phyloP scores from a whole-genome alignment of 2,113 vertebrate species.

The Burhinus oedicnemus region DNA sequence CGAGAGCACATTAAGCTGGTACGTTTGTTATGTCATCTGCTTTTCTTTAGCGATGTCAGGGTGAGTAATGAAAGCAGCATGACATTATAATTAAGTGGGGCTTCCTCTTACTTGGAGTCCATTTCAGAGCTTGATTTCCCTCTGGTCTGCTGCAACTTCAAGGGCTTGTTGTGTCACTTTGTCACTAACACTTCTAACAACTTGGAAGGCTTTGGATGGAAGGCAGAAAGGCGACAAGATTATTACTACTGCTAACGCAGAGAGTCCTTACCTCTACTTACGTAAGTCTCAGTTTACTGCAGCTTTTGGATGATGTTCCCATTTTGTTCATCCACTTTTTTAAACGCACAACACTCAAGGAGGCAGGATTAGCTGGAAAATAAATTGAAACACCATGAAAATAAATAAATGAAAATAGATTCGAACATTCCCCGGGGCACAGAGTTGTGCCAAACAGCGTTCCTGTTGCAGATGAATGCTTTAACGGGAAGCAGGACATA shows the following conservation, averaged over 20 bases:
- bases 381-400: not conserved
- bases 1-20: slow-evolving; percentile 96
- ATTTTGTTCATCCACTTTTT: not conserved
- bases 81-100: not conserved
- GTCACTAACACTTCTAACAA: not conserved
- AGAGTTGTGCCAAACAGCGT: not conserved
- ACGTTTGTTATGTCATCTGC: not conserved
- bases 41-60: not conserved
- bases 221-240: not conserved
- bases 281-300: accelerated
- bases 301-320: not conserved
- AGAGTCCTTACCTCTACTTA: not conserved
- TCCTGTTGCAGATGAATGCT: not conserved
- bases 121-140: not conserved
- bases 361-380: not conserved
- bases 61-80: not conserved
- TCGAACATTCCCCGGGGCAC: not conserved
- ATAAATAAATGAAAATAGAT: not conserved
- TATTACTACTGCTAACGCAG: not conserved
- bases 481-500: not conserved
- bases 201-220: not conserved
- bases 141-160: not conserved
- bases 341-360: not conserved
- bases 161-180: not conserved
- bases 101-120: not conserved